Evolutionary conservation across 2,113 vertebrate species (phyloP).

Genomic region (Lamprotornis superbus): DNA sequence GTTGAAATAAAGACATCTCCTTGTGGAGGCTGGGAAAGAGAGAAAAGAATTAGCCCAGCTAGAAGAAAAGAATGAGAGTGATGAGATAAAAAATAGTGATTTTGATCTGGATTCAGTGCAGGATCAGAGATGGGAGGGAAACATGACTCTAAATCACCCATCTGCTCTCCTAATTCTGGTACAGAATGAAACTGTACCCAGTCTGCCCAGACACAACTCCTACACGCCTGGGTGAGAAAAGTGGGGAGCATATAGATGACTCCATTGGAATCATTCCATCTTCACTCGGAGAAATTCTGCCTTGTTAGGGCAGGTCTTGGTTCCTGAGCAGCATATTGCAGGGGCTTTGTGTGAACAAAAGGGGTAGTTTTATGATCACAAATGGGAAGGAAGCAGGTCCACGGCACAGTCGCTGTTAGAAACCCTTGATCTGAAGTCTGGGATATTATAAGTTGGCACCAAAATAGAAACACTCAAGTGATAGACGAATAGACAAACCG

Average conservation of each 20-base stretch:
- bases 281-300: slow-evolving; percentile 15
- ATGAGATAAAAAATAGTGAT: slow-evolving; percentile 35
- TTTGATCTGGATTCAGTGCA: slow-evolving; percentile 53
- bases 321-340: not conserved
- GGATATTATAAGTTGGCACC: slow-evolving; percentile 65
- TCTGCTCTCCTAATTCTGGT: slow-evolving; percentile 63
- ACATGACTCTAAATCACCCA: slow-evolving; percentile 61
- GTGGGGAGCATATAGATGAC: slow-evolving; percentile 55
- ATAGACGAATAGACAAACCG: slow-evolving; percentile 67
- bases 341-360: not conserved
- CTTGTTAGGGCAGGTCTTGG: slow-evolving; percentile 20
- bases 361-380: not conserved
- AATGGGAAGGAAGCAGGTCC: not conserved
- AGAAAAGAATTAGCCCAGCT: not conserved
- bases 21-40: not conserved
- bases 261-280: slow-evolving; percentile 44
- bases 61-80: not conserved
- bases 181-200: slow-evolving; percentile 64
- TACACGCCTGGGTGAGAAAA: slow-evolving; percentile 58
- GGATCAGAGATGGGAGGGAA: slow-evolving; percentile 49
- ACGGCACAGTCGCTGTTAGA: slow-evolving; percentile 2
- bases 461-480: slow-evolving; percentile 73
- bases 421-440: slow-evolving; percentile 62
- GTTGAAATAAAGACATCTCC: not conserved
- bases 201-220: slow-evolving; percentile 62